Evolutionary conservation across 64 coral and sea anemone genomes (phyloP).

Genomic region (Trachythela sp.): DNA sequence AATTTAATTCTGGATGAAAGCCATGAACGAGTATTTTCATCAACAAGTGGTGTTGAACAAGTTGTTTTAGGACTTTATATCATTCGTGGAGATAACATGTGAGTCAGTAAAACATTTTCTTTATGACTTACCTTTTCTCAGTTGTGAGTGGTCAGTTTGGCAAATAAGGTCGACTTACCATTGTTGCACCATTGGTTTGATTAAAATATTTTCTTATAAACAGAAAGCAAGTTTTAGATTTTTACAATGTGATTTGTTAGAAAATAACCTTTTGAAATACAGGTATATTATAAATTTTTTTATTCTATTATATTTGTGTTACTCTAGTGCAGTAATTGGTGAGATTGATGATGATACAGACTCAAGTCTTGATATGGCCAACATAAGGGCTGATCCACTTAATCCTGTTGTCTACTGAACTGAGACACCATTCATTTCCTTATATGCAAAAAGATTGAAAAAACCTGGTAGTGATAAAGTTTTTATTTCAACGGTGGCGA

Average conservation of each 20-base stretch:
- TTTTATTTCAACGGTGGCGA: too few species aligned
- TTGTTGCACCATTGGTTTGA: too few species aligned
- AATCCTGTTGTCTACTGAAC: conserved; percentile 91
- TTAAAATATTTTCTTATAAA: too few species aligned
- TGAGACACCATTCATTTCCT: too few species aligned
- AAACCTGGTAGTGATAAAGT: too few species aligned
- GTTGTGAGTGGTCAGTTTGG: neutral
- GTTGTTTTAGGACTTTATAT: conserved; percentile 92
- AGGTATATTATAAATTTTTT: too few species aligned
- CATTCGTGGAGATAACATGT: conserved; percentile 99
- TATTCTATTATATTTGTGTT: too few species aligned
- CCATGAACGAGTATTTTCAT: conserved; percentile 96
- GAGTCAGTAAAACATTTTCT: neutral
- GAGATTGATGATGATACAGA: conserved; percentile 99
- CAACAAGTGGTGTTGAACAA: conserved; percentile 94
- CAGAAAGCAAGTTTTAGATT: too few species aligned
- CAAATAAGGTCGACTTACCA: too few species aligned
- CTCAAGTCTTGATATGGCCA: conserved; percentile 69
- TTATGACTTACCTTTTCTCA: neutral
- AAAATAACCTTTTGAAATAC: too few species aligned
- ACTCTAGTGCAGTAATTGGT: conserved; percentile 84
- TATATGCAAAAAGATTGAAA: too few species aligned
- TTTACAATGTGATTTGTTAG: too few species aligned
- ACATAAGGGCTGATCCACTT: conserved; percentile 84
- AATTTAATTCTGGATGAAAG: conserved; percentile 98